A percentile compares a stretch with the other conserved stretches of the same genome.
Evolutionary conservation across 2,888 invertebrate genomes (phyloP).

Genomic region (Entomobrya multifasciata): DNA sequence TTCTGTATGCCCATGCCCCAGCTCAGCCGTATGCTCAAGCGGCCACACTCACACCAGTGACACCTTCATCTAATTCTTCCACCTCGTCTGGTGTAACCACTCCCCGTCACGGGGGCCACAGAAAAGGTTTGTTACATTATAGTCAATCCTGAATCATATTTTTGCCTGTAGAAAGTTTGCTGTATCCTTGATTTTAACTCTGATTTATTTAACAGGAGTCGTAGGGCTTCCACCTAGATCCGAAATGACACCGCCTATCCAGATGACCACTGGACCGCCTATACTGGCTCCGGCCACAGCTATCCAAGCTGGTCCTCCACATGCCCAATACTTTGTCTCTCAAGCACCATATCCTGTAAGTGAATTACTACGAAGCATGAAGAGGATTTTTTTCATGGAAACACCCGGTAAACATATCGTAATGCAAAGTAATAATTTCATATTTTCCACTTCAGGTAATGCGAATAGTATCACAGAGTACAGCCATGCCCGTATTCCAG

Average conservation of each 20-base stretch:
- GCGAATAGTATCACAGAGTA: slow-evolving; percentile 70
- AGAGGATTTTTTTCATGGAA: too few relatives aligned
- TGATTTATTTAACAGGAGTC: slow-evolving; percentile 59
- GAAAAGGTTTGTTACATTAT: too few relatives aligned
- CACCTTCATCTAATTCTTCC: slow-evolving; percentile 77
- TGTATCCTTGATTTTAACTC: too few relatives aligned
- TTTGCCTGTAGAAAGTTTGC: too few relatives aligned
- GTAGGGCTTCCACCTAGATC: slow-evolving; percentile 81
- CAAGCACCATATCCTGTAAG: slow-evolving; percentile 70
- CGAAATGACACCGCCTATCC: slow-evolving; percentile 88
- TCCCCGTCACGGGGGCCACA: slow-evolving; percentile 75
- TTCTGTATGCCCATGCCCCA: slow-evolving; percentile 74
- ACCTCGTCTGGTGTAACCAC: slow-evolving; percentile 77
- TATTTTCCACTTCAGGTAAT: slow-evolving; percentile 61
- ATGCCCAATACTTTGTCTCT: slow-evolving; percentile 82
- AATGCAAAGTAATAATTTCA: too few relatives aligned
- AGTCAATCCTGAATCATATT: too few relatives aligned
- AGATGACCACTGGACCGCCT: slow-evolving; percentile 92
- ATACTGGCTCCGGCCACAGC: slow-evolving; percentile 91
- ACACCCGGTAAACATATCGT: too few relatives aligned
- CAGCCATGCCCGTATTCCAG: slow-evolving; percentile 75
- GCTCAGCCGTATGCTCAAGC: slow-evolving; percentile 73
- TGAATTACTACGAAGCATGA: background rate
- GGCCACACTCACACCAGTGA: slow-evolving; percentile 76
- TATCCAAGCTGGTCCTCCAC: slow-evolving; percentile 84